A percentile compares a stretch with the other conserved stretches of the same genome.
Conservation (phyloP, 2,888 invertebrate genomes). For the Cerastoderma edule region DNA sequence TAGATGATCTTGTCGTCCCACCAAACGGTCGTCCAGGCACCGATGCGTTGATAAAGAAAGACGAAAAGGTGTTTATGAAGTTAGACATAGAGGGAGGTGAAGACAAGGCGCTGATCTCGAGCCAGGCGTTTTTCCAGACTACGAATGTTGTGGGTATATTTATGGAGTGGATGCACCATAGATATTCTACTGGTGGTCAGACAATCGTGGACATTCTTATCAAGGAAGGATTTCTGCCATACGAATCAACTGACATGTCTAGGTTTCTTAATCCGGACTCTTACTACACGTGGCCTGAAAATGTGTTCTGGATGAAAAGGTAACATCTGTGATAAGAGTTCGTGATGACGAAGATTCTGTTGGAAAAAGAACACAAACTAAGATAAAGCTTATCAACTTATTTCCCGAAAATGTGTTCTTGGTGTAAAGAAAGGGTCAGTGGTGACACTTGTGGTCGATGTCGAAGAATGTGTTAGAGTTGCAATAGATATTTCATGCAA, state of each 20-base stretch:
- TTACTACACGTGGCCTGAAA: conserved; percentile 71
- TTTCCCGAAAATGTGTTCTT: no score
- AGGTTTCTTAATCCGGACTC: conserved; percentile 49
- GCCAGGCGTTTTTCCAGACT: conserved; percentile 57
- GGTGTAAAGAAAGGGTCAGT: no score
- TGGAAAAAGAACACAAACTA: no score
- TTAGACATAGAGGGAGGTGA: conserved; percentile 77
- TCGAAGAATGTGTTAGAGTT: no score
- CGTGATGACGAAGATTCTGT: no score
- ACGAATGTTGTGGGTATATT: conserved; percentile 67
- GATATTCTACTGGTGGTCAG: conserved; percentile 53
- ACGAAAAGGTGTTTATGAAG: conserved; percentile 68
- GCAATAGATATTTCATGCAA: no score
- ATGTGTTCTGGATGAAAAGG: conserved; percentile 75
- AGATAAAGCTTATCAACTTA: no score
- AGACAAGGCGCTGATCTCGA: conserved; percentile 52
- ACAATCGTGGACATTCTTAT: conserved; percentile 62
- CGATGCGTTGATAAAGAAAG: conserved; percentile 39
- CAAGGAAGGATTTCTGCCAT: conserved; percentile 69
- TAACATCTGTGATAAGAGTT: no score
- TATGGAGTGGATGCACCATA: conserved; percentile 76
- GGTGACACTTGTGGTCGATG: no score
- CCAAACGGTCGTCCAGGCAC: neutral
- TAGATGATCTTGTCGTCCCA: conserved; percentile 64
- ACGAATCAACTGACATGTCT: conserved; percentile 33